Conservation (phyloP, 1,140 invertebrate genomes). For the Pseudomyrmex gracilis region DNA sequence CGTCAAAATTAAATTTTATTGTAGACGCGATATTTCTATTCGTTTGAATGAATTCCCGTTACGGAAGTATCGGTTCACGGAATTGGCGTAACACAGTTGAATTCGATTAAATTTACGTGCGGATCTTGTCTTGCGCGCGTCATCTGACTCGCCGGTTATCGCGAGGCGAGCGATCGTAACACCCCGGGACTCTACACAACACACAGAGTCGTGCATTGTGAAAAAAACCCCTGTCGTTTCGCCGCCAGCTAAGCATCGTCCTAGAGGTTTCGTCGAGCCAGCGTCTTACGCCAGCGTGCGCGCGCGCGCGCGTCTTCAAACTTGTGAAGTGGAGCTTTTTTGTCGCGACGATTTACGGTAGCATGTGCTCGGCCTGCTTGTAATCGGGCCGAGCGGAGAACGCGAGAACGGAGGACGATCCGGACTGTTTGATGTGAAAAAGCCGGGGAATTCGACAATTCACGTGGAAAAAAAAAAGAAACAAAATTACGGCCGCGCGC, state of each 20-base stretch:
- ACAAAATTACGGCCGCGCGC: not conserved
- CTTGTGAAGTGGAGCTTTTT: conserved; percentile 59
- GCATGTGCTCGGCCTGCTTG: conserved; percentile 57
- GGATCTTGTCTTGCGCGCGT: not conserved
- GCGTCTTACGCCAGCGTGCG: too few relatives aligned
- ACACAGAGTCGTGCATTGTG: conserved; percentile 65
- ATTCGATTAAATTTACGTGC: not conserved
- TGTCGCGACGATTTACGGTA: conserved; percentile 22
- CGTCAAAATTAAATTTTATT: too few relatives aligned
- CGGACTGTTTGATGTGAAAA: conserved; percentile 11
- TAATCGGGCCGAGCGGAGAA: conserved; percentile 9
- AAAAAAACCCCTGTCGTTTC: conserved; percentile 65
- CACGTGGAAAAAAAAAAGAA: not conserved
- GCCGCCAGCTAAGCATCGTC: conserved; percentile 47
- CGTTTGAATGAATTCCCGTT: too few relatives aligned
- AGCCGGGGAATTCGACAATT: conserved; percentile 40
- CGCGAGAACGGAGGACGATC: conserved; percentile 39
- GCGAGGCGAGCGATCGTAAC: conserved; percentile 60
- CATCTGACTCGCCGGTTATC: too few relatives aligned
- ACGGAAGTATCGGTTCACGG: too few relatives aligned
- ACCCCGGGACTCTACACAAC: not conserved
- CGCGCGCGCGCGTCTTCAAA: conserved; percentile 39
- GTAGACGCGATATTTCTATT: too few relatives aligned
- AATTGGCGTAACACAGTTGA: too few relatives aligned
- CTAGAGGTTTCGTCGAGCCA: not conserved